Evolutionary conservation across 2,888 invertebrate species (phyloP), one percentile per base, ranked within the genome.

Genomic region (Drosophila ustulata): DNA sequence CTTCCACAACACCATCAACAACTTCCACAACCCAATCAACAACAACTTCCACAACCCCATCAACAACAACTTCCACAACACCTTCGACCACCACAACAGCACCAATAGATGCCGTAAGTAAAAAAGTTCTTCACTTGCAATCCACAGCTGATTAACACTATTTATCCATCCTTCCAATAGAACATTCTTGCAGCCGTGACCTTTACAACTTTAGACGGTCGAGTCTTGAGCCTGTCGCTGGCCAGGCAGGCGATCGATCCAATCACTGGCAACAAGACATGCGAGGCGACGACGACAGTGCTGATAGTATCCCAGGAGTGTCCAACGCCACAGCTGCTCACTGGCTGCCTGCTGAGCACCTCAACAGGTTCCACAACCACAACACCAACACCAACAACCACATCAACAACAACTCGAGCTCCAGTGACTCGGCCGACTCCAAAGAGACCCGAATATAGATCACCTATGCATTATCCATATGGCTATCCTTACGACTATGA

Each of bases 281-380:
- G 75, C 32, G 28, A 28, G 6, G 45, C 41, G 28, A 39, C 49
- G 41, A 62, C 58, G 0, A 30, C 39, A 8, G 8, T 75, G 2
- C 25, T 51, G 18, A 18, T 76, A 1, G 41, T 4, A 2, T 4
- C 64, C 8, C 47, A 11, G 41, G 77, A 68, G 3, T 11, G 37
- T 39, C 37, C 65, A 8, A 49, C n/a, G 18, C 46, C 47, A 4
- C 39, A 61, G 4, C 23, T 7, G 3, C 68, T 65, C 4, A 46
- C 43, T 4, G 75, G 75, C 6, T 75, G 75, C 6, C 47, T 75
- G 9, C 9, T 62, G 4, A 30, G 28, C 4, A 68, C 37, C 13
- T 50, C 57, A 45, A 9, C 45, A 11, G 34, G 6, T 11, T 8
- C 34, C 32, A 34, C 63, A 11, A 41, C 53, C 4, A 45, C 55